Base-by-base conservation (phyloP, 2,888 invertebrate genomes). In the Nymphalis c-album region DNA sequence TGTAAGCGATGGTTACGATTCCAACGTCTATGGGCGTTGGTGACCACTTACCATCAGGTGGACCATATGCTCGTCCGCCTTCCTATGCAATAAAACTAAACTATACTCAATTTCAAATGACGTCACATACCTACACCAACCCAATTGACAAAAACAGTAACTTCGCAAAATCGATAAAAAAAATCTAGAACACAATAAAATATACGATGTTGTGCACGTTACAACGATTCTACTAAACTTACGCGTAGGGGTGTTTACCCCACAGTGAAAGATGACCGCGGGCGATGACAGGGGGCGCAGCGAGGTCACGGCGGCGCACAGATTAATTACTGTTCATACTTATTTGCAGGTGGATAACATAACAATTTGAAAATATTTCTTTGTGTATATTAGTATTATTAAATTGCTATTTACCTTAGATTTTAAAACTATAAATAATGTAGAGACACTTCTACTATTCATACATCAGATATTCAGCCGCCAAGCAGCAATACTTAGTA, bases 261-360 rank as follows among this genome's bases (percentile, higher is more conserved):
- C 82, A 77, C 80, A 75, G 81, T 85, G 86, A 86, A 82, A 83
- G 83, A 86, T 86, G 86, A 69, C 73, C 72, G 69, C 68, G 62
- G 63, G 68, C 61, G 68, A 58, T 67, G 72, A 72, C 71, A 67
- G 72, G 58, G 63, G 67, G 68, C 47, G 62, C 64, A 47, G 64
- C 50, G 67, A 67, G 69, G 67, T 31, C 13, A 50, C 69, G 72
- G 68, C 20, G n/a, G 48, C 18, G 40, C 20, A 40, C n/a, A 47
- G 46, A 35, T 47, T 60, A 35, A 60, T 47, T 60, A 47, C 20
- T 35, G 40, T 18, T n/a, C 57, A 55, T 55, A 55, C 31, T 55
- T 55, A 7, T 53, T 53, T 53, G 17, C 53, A 55, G 53, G 53
- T 55, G 26, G 18, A 40, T 13, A 22, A 8, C 10, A 53, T n/a